Conservation (phyloP, 2,113 vertebrate species). For the Aegithalos caudatus region DNA sequence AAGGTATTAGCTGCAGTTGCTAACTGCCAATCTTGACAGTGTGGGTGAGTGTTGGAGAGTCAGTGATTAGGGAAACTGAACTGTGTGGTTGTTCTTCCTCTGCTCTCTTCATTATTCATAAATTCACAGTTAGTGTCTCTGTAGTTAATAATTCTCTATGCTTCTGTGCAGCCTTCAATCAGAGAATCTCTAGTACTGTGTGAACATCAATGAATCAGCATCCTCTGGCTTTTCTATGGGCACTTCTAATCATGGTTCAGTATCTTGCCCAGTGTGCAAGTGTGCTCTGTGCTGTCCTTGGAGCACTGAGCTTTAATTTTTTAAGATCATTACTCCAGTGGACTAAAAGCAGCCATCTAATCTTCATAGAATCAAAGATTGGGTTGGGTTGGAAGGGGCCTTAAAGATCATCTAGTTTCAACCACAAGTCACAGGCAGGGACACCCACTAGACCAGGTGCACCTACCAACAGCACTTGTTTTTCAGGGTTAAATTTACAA, state of each 20-base stretch:
- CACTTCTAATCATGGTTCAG: not conserved
- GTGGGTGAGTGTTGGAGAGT: conserved; percentile 3
- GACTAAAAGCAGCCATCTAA: not conserved
- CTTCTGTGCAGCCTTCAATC: not conserved
- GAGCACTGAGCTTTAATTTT: not conserved
- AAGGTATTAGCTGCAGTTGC: not conserved
- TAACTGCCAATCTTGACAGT: not conserved
- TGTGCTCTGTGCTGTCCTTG: not conserved
- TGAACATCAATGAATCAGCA: not conserved
- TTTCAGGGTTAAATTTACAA: not conserved
- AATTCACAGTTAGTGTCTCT: conserved; percentile 16
- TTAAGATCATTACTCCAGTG: not conserved
- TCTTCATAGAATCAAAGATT: not conserved
- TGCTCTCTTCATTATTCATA: conserved; percentile 40
- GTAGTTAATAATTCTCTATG: conserved; percentile 41
- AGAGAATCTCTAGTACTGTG: not conserved
- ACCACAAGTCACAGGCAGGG: too few species aligned
- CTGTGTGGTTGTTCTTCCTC: conserved; percentile 4
- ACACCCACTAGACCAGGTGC: not conserved
- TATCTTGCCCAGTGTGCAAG: not conserved
- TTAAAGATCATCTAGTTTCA: not conserved
- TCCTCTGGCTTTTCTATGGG: not conserved
- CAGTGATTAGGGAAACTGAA: conserved; percentile 11
- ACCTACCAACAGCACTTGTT: not conserved
- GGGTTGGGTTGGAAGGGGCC: not conserved